phyloP scores from a whole-genome alignment of 2,113 vertebrate genomes.

The Trochalopteron elliotii region DNA sequence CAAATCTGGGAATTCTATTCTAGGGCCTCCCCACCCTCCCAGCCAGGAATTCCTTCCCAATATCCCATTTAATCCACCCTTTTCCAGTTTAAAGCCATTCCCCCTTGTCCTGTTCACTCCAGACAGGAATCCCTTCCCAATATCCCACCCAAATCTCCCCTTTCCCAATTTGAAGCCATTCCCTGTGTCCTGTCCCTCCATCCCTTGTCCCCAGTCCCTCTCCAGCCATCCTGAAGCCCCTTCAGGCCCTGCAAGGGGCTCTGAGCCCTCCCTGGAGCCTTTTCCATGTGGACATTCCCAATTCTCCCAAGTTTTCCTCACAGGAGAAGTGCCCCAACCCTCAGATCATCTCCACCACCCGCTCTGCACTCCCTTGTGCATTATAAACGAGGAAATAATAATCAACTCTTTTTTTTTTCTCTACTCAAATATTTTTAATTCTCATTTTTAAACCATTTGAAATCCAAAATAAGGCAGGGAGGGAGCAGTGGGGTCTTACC shows the following conservation, averaged over 20 bases:
- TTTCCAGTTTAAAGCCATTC: background rate
- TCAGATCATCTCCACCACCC: background rate
- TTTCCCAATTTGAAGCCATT: background rate
- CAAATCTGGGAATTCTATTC: background rate
- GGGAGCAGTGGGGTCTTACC: background rate
- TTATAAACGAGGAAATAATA: background rate
- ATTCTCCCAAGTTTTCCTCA: background rate
- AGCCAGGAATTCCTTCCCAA: background rate
- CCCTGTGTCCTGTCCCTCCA: background rate
- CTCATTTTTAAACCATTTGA: background rate
- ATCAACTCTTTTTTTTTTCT: background rate
- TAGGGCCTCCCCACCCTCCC: too few relatives aligned
- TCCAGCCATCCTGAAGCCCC: background rate
- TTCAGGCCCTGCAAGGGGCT: background rate
- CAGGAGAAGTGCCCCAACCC: accelerated
- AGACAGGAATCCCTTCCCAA: background rate
- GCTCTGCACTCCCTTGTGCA: background rate
- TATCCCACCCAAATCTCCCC: background rate
- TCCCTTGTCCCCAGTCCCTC: background rate
- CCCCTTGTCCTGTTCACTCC: background rate
- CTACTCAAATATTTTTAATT: background rate
- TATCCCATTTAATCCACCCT: too few relatives aligned
- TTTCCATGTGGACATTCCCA: background rate
- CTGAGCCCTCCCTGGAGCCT: background rate
- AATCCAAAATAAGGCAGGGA: background rate